phyloP scores from a whole-genome alignment of 2,888 invertebrate genomes.

The Pristionchus entomophagus region DNA sequence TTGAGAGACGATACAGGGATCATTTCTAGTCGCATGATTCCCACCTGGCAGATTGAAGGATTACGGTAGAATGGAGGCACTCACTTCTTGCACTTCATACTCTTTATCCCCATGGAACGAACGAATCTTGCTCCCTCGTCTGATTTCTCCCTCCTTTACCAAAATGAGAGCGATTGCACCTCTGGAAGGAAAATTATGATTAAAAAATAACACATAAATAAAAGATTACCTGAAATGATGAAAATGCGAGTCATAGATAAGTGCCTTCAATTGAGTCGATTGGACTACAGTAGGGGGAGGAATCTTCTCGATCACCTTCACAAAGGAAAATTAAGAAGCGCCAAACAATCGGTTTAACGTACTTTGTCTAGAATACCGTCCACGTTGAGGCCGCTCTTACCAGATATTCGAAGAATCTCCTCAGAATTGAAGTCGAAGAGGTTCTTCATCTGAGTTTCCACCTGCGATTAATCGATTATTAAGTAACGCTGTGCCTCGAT shows the following conservation, averaged over 20 bases:
- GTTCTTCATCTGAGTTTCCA: slow-evolving; percentile 85
- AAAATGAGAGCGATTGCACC: slow-evolving; percentile 87
- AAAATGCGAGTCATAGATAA: slow-evolving; percentile 95
- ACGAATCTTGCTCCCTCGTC: slow-evolving; percentile 83
- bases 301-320: slow-evolving; percentile 66
- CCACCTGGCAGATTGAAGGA: slow-evolving; percentile 78
- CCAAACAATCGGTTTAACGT: slow-evolving; percentile 71
- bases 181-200: slow-evolving; percentile 76
- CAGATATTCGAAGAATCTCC: slow-evolving; percentile 88
- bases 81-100: slow-evolving; percentile 84
- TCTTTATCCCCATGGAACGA: slow-evolving; percentile 84
- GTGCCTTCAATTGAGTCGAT: slow-evolving; percentile 82
- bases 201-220: background rate
- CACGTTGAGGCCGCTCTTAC: slow-evolving; percentile 91
- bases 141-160: slow-evolving; percentile 85
- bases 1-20: slow-evolving; percentile 67
- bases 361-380: slow-evolving; percentile 86
- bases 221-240: slow-evolving; percentile 82
- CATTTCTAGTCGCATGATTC: slow-evolving; percentile 85
- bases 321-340: too few relatives aligned
- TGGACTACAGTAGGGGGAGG: slow-evolving; percentile 75
- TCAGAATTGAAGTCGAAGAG: slow-evolving; percentile 87
- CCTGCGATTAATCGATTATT: slow-evolving; percentile 75
- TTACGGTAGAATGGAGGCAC: background rate
- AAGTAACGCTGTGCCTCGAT: background rate